Evolutionary conservation across 2,113 vertebrate species (phyloP).

Genomic region (Oxygymnocypris stewartii): DNA sequence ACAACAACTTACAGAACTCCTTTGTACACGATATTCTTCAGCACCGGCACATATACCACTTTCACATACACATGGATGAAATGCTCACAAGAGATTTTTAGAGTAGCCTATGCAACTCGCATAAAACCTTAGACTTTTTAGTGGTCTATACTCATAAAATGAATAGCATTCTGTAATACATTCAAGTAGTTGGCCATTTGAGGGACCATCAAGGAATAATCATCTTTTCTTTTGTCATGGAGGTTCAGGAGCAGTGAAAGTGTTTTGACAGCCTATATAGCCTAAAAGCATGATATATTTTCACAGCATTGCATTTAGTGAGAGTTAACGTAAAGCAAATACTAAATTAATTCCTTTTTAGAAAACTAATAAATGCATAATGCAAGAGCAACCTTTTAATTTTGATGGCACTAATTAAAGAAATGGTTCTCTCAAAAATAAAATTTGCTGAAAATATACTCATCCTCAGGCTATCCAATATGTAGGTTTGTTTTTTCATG

Average conservation of each 20-base stretch:
- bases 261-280: conserved; percentile 15
- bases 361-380: too few species aligned
- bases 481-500: background rate
- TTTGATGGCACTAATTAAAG: background rate
- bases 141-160: background rate
- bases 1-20: background rate
- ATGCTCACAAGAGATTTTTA: background rate
- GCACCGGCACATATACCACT: background rate
- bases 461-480: too few species aligned
- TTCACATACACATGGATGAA: background rate
- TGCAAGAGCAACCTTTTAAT: background rate
- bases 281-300: conserved; percentile 9
- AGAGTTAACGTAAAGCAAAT: conserved; percentile 10
- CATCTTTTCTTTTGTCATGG: background rate
- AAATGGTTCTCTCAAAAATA: background rate
- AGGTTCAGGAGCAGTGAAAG: background rate
- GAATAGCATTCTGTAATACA: background rate
- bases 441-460: background rate
- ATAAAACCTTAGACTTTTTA: background rate
- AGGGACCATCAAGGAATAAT: background rate
- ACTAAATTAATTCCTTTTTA: background rate
- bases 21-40: conserved; percentile 10
- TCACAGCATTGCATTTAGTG: conserved; percentile 13
- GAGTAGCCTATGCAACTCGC: background rate
- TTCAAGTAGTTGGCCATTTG: background rate